Base-by-base conservation (phyloP, 1,140 invertebrate species). In the Hyles euphorbiae region DNA sequence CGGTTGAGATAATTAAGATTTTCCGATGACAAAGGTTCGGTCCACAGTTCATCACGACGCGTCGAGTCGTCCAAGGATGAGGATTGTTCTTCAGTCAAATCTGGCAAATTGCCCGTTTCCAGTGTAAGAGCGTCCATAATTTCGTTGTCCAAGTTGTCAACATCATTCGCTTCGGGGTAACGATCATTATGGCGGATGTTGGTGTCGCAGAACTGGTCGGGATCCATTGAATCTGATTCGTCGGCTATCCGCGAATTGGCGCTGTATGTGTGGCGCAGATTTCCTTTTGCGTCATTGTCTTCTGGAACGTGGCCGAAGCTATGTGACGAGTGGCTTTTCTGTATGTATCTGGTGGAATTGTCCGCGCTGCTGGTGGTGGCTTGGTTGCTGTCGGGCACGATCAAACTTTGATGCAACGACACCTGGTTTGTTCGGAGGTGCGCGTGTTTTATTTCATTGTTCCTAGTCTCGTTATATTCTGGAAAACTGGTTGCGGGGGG, bases 111-210 rank as follows among this genome's bases (percentile, higher is more conserved):
- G 3, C 78, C 78, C 0, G 76, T 71, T 33, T 83, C 83, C 5
- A 86, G 53, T 0, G 81, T 76, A 10, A 83, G 57, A 0, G 74
- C 83, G 12, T 79, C 76, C 70, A 83, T 77, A n/a, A 86, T 78
- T 48, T 82, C 83, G 34, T 75, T 77, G 32, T 86, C 83, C 5
- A 86, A 59, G 45, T 74, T 78, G 22, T 86, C 83, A 0, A 80
- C 75, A 5, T 81, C 80, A 36, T 64, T 76, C 7, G 81, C 79
- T 51, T 83, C 83, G 0, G 83, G 83, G 46, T 86, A 86, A 2
- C 76, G 69, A 54, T 86, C 83, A 54, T 86, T 83, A 47, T 86
- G 81, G 3, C 69, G 71, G n/a, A 83, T 86, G 55, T 86, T 86
- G 2, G 83, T 86, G 44, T 86, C 83, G 45, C 70, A 82, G 49